Conservation (phyloP, 2,113 vertebrate species). For the Nothoprocta pentlandii region DNA sequence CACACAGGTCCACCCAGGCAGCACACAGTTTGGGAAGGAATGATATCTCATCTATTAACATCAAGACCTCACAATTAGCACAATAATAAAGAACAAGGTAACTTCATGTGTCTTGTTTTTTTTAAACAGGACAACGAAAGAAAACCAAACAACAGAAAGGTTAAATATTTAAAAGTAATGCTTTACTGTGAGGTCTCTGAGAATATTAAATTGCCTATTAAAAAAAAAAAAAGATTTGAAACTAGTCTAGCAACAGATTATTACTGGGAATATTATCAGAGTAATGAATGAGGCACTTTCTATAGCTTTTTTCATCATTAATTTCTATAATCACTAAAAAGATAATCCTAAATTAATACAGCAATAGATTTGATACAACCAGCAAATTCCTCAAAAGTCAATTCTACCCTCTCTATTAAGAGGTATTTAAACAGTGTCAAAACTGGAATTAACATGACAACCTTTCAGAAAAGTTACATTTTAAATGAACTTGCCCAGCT, state of each 20-base stretch:
- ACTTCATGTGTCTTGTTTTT: neutral
- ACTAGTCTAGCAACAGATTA: slow-evolving; percentile 16
- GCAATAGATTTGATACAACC: slow-evolving; percentile 40
- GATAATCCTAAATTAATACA: slow-evolving; percentile 56
- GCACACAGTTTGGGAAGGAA: neutral
- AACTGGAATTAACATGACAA: slow-evolving; percentile 61
- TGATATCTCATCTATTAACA: neutral
- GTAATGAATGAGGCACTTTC: slow-evolving; percentile 7
- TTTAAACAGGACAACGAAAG: neutral
- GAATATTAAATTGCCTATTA: neutral
- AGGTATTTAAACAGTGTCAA: slow-evolving; percentile 55
- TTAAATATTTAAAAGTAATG: slow-evolving; percentile 5
- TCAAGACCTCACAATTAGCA: neutral
- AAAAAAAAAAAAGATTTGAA: slow-evolving; percentile 39
- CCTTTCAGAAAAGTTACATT: slow-evolving; percentile 56
- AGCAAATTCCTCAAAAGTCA: slow-evolving; percentile 50
- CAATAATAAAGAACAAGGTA: neutral
- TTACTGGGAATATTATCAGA: neutral
- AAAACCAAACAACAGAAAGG: neutral
- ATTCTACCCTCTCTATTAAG: slow-evolving; percentile 45
- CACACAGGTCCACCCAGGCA: neutral
- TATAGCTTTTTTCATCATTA: neutral
- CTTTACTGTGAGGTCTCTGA: slow-evolving; percentile 5
- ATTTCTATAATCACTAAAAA: slow-evolving; percentile 56
- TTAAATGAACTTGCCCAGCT: slow-evolving; percentile 51